phyloP scores from a whole-genome alignment of 2,888 invertebrate genomes.

The Hemaris fuciformis region DNA sequence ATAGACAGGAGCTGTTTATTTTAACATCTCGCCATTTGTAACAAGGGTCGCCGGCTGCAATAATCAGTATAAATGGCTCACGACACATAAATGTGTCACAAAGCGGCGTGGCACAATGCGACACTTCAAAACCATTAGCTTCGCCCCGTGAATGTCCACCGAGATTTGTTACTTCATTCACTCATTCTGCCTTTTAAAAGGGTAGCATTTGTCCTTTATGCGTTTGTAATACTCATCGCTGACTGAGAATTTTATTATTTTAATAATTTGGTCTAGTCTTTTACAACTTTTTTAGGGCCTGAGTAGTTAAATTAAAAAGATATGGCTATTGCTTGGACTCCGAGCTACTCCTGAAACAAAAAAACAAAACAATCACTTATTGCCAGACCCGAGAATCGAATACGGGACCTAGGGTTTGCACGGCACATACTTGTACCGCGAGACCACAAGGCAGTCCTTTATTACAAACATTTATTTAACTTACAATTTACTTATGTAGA shows the following conservation, averaged over 20 bases:
- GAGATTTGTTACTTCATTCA: slow-evolving; percentile 12
- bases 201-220: slow-evolving; percentile 2
- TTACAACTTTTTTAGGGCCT: too few species aligned
- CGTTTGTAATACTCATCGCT: not conserved
- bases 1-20: not conserved
- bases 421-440: too few species aligned
- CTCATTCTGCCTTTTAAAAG: not conserved
- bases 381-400: too few species aligned
- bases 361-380: too few species aligned
- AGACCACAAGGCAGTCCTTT: too few species aligned
- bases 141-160: not conserved
- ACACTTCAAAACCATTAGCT: slow-evolving; percentile 14
- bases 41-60: not conserved
- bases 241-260: not conserved
- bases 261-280: too few species aligned
- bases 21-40: not conserved
- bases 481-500: too few species aligned
- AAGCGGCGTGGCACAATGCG: not conserved
- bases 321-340: too few species aligned
- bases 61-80: slow-evolving; percentile 13
- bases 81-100: slow-evolving; percentile 11
- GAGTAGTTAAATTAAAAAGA: too few species aligned
- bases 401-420: too few species aligned
- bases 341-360: too few species aligned
- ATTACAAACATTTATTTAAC: too few species aligned